Evolutionary conservation across 2,797 vertebrate species (phyloP).

Genomic region (Synanceia verrucosa): DNA sequence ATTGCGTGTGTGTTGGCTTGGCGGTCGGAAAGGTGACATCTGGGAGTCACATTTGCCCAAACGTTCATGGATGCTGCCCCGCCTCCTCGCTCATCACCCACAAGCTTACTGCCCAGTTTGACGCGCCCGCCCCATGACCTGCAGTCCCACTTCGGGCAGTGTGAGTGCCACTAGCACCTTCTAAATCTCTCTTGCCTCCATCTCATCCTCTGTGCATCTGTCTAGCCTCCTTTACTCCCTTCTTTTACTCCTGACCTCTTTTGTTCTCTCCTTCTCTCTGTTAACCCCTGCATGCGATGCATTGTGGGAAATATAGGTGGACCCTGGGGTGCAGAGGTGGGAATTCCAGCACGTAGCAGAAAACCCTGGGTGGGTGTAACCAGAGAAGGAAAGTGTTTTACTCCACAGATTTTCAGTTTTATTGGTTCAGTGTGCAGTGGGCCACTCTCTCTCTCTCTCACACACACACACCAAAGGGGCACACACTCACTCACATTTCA

Average conservation of each 20-base stretch:
- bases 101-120: constrained; percentile 70
- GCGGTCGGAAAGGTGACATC: constrained; percentile 66
- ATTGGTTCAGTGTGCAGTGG: constrained; percentile 84
- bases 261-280: constrained; percentile 1
- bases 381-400: constrained; percentile 84
- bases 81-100: constrained; percentile 76
- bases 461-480: constrained; percentile 7
- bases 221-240: constrained; percentile 19
- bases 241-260: constrained; percentile 10
- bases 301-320: constrained; percentile 67
- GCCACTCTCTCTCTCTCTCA: constrained; percentile 1
- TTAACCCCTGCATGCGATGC: constrained; percentile 26
- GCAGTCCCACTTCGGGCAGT: background rate
- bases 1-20: constrained; percentile 25
- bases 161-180: constrained; percentile 35
- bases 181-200: constrained; percentile 30
- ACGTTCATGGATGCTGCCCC: constrained; percentile 87
- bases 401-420: constrained; percentile 83
- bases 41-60: constrained; percentile 74
- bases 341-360: constrained; percentile 77
- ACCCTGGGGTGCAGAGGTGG: constrained; percentile 83
- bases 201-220: constrained; percentile 17
- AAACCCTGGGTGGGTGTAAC: constrained; percentile 79
- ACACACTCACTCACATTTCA: constrained; percentile 7
- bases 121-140: constrained; percentile 24